A percentile compares a stretch with the other conserved stretches of the same genome.
phyloP scores from a whole-genome alignment of 2,888 invertebrate species.

The Mechanitis mazaeus region DNA sequence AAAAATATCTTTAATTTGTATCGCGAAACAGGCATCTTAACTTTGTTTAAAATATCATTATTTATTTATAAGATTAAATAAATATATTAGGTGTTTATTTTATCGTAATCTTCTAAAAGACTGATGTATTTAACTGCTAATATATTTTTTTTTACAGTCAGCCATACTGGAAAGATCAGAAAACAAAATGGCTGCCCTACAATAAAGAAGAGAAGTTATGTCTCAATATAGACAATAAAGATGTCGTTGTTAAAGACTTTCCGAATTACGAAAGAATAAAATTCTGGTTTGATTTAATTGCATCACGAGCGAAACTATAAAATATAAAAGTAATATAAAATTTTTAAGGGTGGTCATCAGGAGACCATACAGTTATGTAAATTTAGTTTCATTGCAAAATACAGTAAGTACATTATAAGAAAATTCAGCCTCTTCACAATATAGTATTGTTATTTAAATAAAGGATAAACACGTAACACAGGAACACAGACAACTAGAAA shows the following conservation, averaged over 20 bases:
- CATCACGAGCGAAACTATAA: constrained; percentile 48
- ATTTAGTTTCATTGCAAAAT: too few relatives aligned
- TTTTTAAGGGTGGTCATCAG: too few relatives aligned
- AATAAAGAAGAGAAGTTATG: constrained; percentile 36
- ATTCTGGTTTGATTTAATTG: constrained; percentile 34
- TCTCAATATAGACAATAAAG: constrained; percentile 42
- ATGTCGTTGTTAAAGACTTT: constrained; percentile 25
- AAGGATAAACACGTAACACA: too few relatives aligned
- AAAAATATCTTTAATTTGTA: too few relatives aligned
- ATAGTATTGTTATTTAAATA: too few relatives aligned
- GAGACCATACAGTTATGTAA: too few relatives aligned
- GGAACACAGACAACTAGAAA: too few relatives aligned
- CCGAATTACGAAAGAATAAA: constrained; percentile 30
- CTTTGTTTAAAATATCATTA: neutral
- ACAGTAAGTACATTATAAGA: too few relatives aligned
- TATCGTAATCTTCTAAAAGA: too few relatives aligned
- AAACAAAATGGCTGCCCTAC: constrained; percentile 54
- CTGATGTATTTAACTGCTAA: too few relatives aligned
- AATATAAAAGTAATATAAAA: neutral
- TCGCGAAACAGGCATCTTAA: too few relatives aligned
- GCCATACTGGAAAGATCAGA: constrained; percentile 48
- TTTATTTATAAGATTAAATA: neutral
- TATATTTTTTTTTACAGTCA: constrained; percentile 35
- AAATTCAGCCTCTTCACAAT: too few relatives aligned
- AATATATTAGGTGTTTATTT: neutral